phyloP scores from a whole-genome alignment of 2,888 invertebrate species.

The Laspeyria flexula region DNA sequence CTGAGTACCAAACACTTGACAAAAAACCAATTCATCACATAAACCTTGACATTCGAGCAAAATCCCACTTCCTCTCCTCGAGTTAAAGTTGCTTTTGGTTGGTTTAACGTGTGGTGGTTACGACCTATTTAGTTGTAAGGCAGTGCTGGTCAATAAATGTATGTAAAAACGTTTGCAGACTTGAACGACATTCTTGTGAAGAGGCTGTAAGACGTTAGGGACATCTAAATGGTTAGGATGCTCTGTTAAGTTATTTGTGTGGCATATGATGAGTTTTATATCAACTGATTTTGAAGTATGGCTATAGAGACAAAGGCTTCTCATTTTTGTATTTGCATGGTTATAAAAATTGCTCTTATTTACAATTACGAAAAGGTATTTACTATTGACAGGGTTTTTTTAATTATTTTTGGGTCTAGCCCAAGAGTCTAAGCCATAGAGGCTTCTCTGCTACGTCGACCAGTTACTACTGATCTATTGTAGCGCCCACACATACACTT shows the following conservation, averaged over 20 bases:
- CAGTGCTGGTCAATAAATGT: slow-evolving; percentile 69
- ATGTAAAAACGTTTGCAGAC: slow-evolving; percentile 78
- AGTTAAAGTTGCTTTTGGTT: slow-evolving; percentile 9
- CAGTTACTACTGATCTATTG: too few relatives aligned
- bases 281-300: slow-evolving; percentile 13
- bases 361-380: too few relatives aligned
- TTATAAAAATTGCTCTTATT: not conserved
- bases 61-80: slow-evolving; percentile 11
- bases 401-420: too few relatives aligned
- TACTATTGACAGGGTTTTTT: too few relatives aligned
- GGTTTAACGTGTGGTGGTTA: slow-evolving; percentile 21
- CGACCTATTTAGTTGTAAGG: not conserved
- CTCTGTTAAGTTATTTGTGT: slow-evolving; percentile 20
- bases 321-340: not conserved
- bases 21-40: not conserved
- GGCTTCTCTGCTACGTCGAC: too few relatives aligned
- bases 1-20: slow-evolving; percentile 38
- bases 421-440: too few relatives aligned
- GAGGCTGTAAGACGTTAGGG: slow-evolving; percentile 62
- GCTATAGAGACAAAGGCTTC: not conserved
- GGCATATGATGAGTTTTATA: slow-evolving; percentile 27
- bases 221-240: slow-evolving; percentile 66
- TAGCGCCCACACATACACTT: too few relatives aligned
- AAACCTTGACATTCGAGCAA: slow-evolving; percentile 1
- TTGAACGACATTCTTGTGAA: slow-evolving; percentile 71